Conservation (phyloP, 2,113 vertebrate genomes). For the Leiothrix lutea region DNA sequence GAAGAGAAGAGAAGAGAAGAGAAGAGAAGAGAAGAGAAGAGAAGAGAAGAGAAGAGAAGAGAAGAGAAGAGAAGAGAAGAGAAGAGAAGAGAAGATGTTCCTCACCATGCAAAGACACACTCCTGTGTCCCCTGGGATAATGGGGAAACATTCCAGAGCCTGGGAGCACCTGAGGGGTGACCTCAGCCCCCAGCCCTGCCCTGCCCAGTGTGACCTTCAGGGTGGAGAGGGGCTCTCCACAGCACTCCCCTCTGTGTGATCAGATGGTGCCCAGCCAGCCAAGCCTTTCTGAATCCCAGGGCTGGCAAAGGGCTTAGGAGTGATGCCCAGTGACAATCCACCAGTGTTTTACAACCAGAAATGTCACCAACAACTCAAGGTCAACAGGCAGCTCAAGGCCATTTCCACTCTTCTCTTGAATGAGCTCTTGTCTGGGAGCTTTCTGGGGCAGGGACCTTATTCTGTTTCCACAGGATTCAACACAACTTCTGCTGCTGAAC, state of each 20-base stretch:
- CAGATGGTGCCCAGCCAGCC: background rate
- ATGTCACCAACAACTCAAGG: background rate
- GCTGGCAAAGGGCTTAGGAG: background rate
- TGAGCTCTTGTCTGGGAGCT: background rate
- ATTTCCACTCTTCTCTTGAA: background rate
- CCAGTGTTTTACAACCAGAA: background rate
- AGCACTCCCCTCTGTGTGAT: background rate
- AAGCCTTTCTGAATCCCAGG: background rate
- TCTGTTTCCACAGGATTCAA: background rate
- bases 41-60: no score
- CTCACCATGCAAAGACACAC: rapidly evolving
- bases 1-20: no score
- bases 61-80: no score
- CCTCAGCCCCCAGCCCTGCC: background rate
- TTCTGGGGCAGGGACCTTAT: background rate
- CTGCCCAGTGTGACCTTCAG: background rate
- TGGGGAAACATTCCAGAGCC: background rate
- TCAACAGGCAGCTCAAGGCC: background rate
- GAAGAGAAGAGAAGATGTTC: no score
- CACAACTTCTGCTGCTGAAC: background rate
- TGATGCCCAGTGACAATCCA: background rate
- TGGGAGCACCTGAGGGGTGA: background rate
- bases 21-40: no score
- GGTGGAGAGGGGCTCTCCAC: background rate
- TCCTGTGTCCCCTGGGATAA: background rate